Evolutionary conservation across 2,888 invertebrate genomes (phyloP).

Genomic region (Yponomeuta malinellus): DNA sequence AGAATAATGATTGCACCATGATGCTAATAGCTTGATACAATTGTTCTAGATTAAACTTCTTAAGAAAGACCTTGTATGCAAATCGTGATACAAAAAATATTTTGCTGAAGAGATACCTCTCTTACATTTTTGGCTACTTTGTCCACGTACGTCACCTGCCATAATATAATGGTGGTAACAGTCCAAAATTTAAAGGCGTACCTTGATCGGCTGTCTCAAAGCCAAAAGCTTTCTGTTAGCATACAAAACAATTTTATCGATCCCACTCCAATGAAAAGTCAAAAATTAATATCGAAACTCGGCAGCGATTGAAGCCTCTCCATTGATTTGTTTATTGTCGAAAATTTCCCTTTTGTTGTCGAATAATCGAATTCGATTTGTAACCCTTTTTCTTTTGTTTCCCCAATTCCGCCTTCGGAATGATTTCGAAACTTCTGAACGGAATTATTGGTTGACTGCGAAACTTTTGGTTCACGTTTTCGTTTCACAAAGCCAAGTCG

Average conservation of each 20-base stretch:
- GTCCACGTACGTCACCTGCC: no score
- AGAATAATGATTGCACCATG: constrained; percentile 11
- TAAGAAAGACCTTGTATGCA: background rate
- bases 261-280: constrained; percentile 36
- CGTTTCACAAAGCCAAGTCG: background rate
- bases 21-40: constrained; percentile 7
- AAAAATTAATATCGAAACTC: constrained; percentile 31
- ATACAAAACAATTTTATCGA: constrained; percentile 37
- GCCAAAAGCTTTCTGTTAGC: constrained; percentile 17
- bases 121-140: no score
- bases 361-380: constrained; percentile 38
- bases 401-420: background rate
- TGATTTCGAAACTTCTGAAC: background rate
- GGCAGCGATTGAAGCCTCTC: constrained; percentile 25
- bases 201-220: background rate
- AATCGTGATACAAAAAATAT: no score
- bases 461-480: background rate
- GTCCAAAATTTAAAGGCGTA: no score
- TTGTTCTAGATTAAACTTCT: background rate
- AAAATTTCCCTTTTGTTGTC: constrained; percentile 30
- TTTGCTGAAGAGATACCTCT: no score
- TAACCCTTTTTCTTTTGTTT: constrained; percentile 21
- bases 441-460: background rate
- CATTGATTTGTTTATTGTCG: constrained; percentile 29
- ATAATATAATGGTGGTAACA: no score